Conservation (phyloP, 2,888 invertebrate species). For the Phyllotreta striolata region DNA sequence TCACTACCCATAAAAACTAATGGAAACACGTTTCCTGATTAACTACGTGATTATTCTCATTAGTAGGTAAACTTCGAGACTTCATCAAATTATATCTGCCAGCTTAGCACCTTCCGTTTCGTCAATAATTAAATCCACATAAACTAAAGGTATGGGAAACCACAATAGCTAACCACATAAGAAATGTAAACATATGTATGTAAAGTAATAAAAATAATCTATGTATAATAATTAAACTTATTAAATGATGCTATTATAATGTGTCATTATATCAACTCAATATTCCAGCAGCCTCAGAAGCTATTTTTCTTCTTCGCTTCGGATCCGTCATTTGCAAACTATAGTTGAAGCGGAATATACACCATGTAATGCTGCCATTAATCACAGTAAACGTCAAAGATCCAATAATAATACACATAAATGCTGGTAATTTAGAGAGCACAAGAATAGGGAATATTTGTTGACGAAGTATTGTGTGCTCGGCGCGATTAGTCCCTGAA, state of each 20-base stretch:
- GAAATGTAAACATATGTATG: too few species aligned
- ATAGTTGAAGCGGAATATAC: conserved; percentile 32
- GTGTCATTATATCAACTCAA: too few species aligned
- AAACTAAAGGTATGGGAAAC: conserved; percentile 1
- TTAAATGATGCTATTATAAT: too few species aligned
- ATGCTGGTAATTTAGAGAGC: conserved; percentile 44
- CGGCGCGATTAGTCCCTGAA: conserved; percentile 32
- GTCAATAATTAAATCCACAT: conserved; percentile 3
- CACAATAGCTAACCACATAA: too few species aligned
- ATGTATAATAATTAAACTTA: too few species aligned
- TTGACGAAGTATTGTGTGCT: conserved; percentile 54
- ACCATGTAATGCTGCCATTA: conserved; percentile 42
- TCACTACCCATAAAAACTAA: conserved; percentile 52
- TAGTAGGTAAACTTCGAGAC: conserved; percentile 48
- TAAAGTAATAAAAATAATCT: too few species aligned
- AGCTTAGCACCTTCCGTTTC: conserved; percentile 23
- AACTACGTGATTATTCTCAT: conserved; percentile 51
- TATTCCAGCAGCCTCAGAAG: not conserved
- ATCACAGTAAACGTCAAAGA: conserved; percentile 52
- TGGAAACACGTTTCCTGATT: conserved; percentile 52
- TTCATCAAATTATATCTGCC: conserved; percentile 39
- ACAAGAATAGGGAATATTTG: conserved; percentile 50
- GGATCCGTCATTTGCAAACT: conserved; percentile 38
- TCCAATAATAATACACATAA: conserved; percentile 48
- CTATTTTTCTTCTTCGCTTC: conserved; percentile 32